Base-by-base conservation (phyloP, 2,797 vertebrate genomes). In the Platyrinchus mystaceus region DNA sequence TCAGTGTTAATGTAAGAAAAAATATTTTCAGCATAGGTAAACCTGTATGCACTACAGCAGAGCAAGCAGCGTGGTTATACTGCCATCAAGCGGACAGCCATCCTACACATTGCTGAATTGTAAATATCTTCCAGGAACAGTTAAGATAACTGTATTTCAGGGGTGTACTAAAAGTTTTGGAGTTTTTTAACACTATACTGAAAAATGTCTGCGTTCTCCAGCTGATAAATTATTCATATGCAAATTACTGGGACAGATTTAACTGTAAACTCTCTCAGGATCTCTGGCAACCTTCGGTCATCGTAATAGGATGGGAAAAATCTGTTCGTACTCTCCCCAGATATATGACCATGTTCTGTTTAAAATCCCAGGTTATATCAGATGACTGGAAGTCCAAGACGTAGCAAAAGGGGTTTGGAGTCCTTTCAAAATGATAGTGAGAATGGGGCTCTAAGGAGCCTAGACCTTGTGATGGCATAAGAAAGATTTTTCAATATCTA, bases 71-170 rank as follows among this genome's bases (percentile, higher is more conserved):
- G 22, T n/a, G 79, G 39, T 64, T 79, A 20, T 94, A 84, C 92
- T 97, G 95, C 97, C 97, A 83, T 91, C 97, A 78, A 67, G 97
- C 82, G 98, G 97, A 36, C 20, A 46, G 12, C 26, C 7, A 10
- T 10, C 58, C 43, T 12, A 66, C 34, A 59, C 39, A 9, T 2
- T 14, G 11, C 36, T 58, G 41, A 78, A 50, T 27, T 69, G 52
- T 27, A 74, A 70, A 28, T 22, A 14, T 4, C 44, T 66, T 37
- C 22, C 87, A 44, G 34, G 18, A 86, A 20, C 3, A 1, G 36
- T 7, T 41, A 67, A 50, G 28, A 26, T 9, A 68, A 83, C 37
- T 7, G 21, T 19, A 43, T 73, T 68, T 67, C 37, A 78, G 32
- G 55, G 50, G 36, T 59, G 17, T 19, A 30, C 34, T 66, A 81